These are phyloP conservation scores for Diorhabda elongata DNA, from an alignment of 1,140 invertebrate genomes.

Conservation along the genomic window DNA sequence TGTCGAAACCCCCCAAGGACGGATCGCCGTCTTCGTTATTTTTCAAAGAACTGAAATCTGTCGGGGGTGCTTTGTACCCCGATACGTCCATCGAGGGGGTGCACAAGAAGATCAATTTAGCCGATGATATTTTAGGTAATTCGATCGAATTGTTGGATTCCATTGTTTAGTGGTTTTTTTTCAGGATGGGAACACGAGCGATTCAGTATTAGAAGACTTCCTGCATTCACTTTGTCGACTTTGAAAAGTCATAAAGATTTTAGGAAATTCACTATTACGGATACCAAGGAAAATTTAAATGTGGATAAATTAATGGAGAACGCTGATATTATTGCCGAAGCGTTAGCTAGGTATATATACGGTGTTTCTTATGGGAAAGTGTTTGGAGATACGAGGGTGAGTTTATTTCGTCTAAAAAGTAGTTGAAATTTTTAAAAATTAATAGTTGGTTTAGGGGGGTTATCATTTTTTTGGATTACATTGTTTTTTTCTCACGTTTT, in stretches of 20 bases:
- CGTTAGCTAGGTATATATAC: constrained; percentile 81
- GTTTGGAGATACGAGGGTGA: constrained; percentile 69
- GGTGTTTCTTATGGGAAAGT: constrained; percentile 68
- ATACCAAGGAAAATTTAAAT: constrained; percentile 57
- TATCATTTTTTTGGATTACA: no score
- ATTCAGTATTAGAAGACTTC: constrained; percentile 78
- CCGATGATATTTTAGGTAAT: constrained; percentile 64
- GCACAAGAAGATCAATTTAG: constrained; percentile 98
- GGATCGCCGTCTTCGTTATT: constrained; percentile 70
- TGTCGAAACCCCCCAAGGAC: constrained; percentile 93
- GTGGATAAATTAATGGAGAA: constrained; percentile 62
- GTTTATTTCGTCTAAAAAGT: constrained; percentile 20
- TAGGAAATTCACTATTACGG: constrained; percentile 59
- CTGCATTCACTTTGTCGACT: constrained; percentile 32
- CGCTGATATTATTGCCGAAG: constrained; percentile 74
- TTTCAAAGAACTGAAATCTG: constrained; percentile 64
- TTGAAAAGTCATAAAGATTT: constrained; percentile 62
- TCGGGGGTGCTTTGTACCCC: constrained; percentile 50
- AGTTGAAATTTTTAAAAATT: no score
- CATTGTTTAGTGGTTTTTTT: constrained; percentile 45
- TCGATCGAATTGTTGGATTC: background rate
- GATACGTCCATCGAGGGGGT: constrained; percentile 69
- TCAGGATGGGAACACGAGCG: constrained; percentile 96
- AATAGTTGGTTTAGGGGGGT: no score
- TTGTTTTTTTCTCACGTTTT: no score